Evolutionary conservation across 2,888 invertebrate genomes (phyloP).

Genomic region (Dynastes maya): DNA sequence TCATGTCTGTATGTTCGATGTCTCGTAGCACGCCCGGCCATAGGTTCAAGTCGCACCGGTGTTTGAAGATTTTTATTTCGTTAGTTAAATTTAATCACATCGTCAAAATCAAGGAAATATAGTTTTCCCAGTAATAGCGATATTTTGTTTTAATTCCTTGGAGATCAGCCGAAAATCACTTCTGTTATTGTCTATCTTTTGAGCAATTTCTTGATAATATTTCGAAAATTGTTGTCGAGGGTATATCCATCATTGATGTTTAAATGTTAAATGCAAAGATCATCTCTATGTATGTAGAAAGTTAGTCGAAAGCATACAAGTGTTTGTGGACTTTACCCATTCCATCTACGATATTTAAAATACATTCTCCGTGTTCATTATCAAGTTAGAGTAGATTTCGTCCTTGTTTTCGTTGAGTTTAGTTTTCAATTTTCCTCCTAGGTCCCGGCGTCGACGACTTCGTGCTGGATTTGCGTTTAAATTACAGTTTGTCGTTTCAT

Average conservation of each 20-base stretch:
- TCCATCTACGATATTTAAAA: conserved; percentile 42
- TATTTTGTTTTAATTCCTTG: too few relatives aligned
- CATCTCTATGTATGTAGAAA: not conserved
- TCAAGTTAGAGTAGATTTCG: conserved; percentile 46
- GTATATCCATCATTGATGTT: not conserved
- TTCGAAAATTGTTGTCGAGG: too few relatives aligned
- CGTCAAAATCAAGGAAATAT: too few relatives aligned
- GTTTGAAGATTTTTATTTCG: too few relatives aligned
- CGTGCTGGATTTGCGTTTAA: conserved; percentile 48
- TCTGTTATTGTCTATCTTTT: too few relatives aligned
- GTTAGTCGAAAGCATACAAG: conserved; percentile 11
- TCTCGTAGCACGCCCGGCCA: too few relatives aligned
- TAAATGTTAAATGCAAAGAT: not conserved
- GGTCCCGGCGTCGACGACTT: conserved; percentile 17
- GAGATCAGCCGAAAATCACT: too few relatives aligned
- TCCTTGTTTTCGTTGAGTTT: conserved; percentile 48
- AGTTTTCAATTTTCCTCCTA: conserved; percentile 50
- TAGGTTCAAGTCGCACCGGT: too few relatives aligned
- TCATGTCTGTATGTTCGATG: too few relatives aligned
- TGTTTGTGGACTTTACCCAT: not conserved
- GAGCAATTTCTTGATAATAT: too few relatives aligned
- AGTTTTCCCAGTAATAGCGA: too few relatives aligned
- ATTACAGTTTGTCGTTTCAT: conserved; percentile 49
- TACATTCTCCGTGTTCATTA: conserved; percentile 50
- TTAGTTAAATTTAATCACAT: too few relatives aligned